Percentiles rank a stretch among this genome's conserved stretches.
These are phyloP conservation scores for Acipenser ruthenus DNA, from an alignment of 2,797 vertebrate species.

Conservation along the genomic window DNA sequence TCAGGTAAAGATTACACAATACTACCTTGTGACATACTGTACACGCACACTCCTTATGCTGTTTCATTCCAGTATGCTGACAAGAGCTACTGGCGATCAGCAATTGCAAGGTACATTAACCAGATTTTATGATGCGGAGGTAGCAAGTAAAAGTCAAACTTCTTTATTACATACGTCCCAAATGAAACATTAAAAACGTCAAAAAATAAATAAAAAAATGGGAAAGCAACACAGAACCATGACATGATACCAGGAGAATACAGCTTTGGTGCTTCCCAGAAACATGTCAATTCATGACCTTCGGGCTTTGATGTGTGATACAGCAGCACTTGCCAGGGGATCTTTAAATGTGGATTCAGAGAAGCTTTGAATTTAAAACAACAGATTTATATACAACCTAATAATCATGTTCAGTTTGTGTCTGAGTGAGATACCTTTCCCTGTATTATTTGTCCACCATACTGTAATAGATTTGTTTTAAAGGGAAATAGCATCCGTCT, in stretches of 20 bases:
- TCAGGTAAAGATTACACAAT: no score
- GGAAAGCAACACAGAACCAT: no score
- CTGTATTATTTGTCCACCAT: no score
- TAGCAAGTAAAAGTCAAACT: background rate
- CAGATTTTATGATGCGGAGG: constrained; percentile 9
- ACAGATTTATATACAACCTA: background rate
- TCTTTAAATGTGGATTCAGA: background rate
- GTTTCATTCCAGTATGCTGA: background rate
- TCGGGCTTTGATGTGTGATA: background rate
- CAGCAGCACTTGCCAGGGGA: background rate
- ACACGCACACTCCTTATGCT: no score
- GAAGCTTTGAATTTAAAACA: background rate
- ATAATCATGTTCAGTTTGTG: background rate
- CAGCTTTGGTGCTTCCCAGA: no score
- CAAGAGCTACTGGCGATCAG: background rate
- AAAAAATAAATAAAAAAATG: no score
- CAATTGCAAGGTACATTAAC: constrained; percentile 7
- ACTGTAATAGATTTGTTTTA: no score
- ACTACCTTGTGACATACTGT: no score
- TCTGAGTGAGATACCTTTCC: no score
- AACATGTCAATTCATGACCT: background rate
- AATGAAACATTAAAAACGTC: background rate
- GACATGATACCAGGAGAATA: no score
- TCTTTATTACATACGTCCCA: background rate
- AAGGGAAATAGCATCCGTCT: no score